Evolutionary conservation across 2,113 vertebrate genomes (phyloP).

Genomic region (Oreochromis aureus): DNA sequence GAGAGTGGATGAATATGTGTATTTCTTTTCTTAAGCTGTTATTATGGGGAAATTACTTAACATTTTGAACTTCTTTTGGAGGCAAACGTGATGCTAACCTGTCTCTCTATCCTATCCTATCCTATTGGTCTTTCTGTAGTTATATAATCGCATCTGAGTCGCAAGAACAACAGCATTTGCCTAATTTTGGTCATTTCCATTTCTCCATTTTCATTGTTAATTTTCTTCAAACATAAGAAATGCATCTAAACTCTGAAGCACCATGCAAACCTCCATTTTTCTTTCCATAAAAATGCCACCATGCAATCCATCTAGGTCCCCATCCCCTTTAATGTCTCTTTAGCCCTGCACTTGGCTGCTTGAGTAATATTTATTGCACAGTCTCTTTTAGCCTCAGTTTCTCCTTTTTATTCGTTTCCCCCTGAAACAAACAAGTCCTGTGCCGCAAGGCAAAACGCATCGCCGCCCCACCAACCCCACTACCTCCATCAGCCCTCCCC

Average conservation of each 20-base stretch:
- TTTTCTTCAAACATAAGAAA: slow-evolving; percentile 11
- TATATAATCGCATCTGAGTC: background rate
- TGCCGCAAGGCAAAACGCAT: slow-evolving; percentile 46
- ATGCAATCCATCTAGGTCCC: background rate
- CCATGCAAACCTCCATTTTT: background rate
- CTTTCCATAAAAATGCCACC: slow-evolving; percentile 19
- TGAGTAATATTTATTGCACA: slow-evolving; percentile 66
- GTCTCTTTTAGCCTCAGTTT: slow-evolving; percentile 32
- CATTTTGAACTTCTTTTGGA: background rate
- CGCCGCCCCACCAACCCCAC: background rate
- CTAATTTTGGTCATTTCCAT: slow-evolving; percentile 13
- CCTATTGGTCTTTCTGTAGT: background rate
- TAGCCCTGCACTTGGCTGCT: slow-evolving; percentile 43
- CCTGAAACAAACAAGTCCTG: slow-evolving; percentile 61
- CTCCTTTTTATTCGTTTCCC: slow-evolving; percentile 20
- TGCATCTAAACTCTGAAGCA: slow-evolving; percentile 22
- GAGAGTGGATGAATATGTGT: background rate
- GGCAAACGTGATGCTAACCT: background rate
- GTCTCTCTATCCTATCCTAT: background rate
- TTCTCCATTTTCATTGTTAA: background rate
- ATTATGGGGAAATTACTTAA: background rate
- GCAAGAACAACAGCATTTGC: background rate
- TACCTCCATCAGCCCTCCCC: slow-evolving; percentile 6
- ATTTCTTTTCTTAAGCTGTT: background rate
- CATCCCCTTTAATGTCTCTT: slow-evolving; percentile 19